Evolutionary conservation across 2,888 invertebrate species (phyloP).

Genomic region (Colletes collaris): DNA sequence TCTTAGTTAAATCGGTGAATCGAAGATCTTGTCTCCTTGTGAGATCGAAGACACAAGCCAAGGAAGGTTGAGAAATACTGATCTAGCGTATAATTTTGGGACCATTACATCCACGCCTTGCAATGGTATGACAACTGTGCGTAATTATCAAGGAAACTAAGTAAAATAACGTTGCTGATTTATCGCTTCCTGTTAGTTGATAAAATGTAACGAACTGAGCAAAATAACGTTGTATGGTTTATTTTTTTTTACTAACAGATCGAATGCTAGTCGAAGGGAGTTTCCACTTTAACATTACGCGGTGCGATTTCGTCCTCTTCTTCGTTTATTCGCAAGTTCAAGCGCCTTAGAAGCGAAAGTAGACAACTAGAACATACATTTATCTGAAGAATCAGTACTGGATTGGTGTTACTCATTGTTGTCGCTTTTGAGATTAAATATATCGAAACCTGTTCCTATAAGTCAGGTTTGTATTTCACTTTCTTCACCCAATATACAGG

Average conservation of each 20-base stretch:
- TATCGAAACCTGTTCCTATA: background rate
- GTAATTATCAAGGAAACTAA: too few species aligned
- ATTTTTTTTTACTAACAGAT: background rate
- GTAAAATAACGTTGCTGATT: too few species aligned
- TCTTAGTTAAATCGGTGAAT: too few species aligned
- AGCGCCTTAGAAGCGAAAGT: slow-evolving; percentile 9
- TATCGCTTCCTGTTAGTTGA: too few species aligned
- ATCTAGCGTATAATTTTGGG: too few species aligned
- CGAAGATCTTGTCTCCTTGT: too few species aligned
- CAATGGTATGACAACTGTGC: too few species aligned
- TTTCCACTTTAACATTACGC: background rate
- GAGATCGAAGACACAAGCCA: too few species aligned
- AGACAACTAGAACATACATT: background rate
- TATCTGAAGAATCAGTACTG: background rate
- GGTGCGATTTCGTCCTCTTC: background rate
- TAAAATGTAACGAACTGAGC: too few species aligned
- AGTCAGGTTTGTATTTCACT: background rate
- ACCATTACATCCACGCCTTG: too few species aligned
- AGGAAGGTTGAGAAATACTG: too few species aligned
- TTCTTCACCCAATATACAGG: background rate
- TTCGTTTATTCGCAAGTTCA: background rate
- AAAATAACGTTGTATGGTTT: too few species aligned
- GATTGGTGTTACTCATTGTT: background rate
- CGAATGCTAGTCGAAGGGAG: background rate
- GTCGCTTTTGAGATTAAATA: background rate